A percentile compares a stretch with the other conserved stretches of the same genome.
phyloP scores from a whole-genome alignment of 64 coral and sea anemone species.

The Montipora capricornis region DNA sequence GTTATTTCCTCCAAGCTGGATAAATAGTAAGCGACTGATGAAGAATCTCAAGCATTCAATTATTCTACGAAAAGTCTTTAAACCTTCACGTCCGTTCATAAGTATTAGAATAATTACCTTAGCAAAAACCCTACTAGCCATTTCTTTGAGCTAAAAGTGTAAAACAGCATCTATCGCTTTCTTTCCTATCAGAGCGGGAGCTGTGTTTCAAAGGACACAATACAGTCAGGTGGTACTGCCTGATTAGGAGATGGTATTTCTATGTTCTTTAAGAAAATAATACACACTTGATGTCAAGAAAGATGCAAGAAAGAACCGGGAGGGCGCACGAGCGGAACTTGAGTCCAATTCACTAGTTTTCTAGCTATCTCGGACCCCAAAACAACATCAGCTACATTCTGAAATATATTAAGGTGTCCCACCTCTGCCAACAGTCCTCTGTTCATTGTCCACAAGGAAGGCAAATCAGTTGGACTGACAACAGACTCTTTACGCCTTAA shows the following conservation, averaged over 20 bases:
- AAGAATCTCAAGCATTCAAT: background rate
- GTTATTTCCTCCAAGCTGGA: no score
- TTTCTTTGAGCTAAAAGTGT: background rate
- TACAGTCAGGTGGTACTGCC: background rate
- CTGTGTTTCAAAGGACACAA: background rate
- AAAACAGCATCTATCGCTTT: background rate
- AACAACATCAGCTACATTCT: background rate
- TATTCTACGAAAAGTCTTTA: background rate
- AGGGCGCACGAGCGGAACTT: background rate
- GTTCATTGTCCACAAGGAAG: slow-evolving; percentile 34
- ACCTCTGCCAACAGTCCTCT: background rate
- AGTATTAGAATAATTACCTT: background rate
- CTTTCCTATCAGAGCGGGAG: background rate
- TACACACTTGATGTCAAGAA: background rate
- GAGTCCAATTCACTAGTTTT: background rate
- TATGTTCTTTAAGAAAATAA: background rate
- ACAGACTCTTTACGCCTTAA: slow-evolving; percentile 12
- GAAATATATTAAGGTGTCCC: background rate
- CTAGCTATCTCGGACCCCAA: background rate
- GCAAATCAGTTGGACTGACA: background rate
- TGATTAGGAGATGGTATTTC: background rate
- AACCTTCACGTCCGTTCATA: background rate
- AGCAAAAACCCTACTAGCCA: background rate
- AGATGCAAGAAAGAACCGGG: background rate
- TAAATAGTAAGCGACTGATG: background rate